Conservation (phyloP, 2,113 vertebrate species). For the Thymallus thymallus region DNA sequence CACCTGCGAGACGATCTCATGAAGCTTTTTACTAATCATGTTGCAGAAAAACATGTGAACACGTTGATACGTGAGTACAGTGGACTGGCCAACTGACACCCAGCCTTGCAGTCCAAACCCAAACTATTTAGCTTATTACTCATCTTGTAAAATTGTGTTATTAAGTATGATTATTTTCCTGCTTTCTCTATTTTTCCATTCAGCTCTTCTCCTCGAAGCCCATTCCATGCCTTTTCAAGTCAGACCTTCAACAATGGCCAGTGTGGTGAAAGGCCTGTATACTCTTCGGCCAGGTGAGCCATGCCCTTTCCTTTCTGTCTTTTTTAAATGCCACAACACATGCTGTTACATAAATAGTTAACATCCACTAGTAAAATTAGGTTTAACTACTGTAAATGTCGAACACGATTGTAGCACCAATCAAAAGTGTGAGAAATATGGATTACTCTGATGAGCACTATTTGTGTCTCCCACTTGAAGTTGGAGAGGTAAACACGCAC, state of each 20-base stretch:
- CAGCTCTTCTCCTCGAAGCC: constrained; percentile 94
- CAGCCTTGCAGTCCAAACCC: not conserved
- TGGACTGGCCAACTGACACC: not conserved
- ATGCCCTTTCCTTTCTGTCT: not conserved
- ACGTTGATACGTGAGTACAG: constrained; percentile 91
- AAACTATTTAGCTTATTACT: not conserved
- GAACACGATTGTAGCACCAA: no score
- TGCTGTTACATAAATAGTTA: not conserved
- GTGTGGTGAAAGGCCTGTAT: constrained; percentile 94
- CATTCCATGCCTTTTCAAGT: constrained; percentile 94
- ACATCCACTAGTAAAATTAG: no score
- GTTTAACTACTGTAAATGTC: no score
- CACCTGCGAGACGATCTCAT: constrained; percentile 94
- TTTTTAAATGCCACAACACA: not conserved
- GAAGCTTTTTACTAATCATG: constrained; percentile 93
- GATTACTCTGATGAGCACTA: no score
- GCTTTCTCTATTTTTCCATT: constrained; percentile 18
- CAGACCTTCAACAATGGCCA: constrained; percentile 96
- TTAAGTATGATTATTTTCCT: no score
- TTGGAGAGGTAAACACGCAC: not conserved
- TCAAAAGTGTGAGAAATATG: no score
- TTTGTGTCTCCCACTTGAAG: not conserved
- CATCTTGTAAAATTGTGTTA: not conserved
- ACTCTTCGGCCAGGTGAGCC: constrained; percentile 89
- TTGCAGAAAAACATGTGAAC: constrained; percentile 94